A percentile compares a stretch with the other conserved stretches of the same genome.
These are phyloP conservation scores for Leucophenga varia DNA, from an alignment of 1,140 invertebrate genomes.

Conservation along the genomic window DNA sequence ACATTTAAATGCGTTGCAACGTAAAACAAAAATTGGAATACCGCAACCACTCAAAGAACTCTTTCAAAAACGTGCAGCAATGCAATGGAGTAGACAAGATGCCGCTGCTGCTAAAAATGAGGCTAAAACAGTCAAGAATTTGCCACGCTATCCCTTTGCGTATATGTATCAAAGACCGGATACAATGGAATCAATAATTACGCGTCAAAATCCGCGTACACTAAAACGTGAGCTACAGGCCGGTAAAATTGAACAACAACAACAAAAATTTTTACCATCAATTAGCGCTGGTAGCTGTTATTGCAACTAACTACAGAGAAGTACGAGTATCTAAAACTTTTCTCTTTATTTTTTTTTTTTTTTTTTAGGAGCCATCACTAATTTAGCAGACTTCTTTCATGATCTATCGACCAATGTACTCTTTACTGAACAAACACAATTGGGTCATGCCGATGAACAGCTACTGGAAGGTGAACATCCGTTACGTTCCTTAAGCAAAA, in stretches of 20 bases:
- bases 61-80: slow-evolving; percentile 11
- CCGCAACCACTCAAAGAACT: neutral
- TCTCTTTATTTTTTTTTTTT: slow-evolving; percentile 12
- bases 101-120: no score
- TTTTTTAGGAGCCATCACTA: slow-evolving; percentile 48
- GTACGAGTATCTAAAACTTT: no score
- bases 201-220: neutral
- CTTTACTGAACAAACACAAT: slow-evolving; percentile 38
- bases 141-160: slow-evolving; percentile 18
- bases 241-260: slow-evolving; percentile 7
- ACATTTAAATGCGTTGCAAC: no score
- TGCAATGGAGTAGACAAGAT: no score
- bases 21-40: no score
- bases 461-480: slow-evolving; percentile 43
- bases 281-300: slow-evolving; percentile 46
- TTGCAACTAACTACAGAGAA: no score
- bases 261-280: slow-evolving; percentile 27
- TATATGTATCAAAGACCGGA: slow-evolving; percentile 1
- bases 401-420: slow-evolving; percentile 44
- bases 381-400: slow-evolving; percentile 50
- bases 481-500: no score
- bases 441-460: slow-evolving; percentile 28
- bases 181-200: no score
- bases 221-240: slow-evolving; percentile 22
- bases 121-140: no score